Evolutionary conservation across 1,140 invertebrate genomes (phyloP), one percentile per base, ranked within the genome.

Genomic region (Penaeus vannamei): DNA sequence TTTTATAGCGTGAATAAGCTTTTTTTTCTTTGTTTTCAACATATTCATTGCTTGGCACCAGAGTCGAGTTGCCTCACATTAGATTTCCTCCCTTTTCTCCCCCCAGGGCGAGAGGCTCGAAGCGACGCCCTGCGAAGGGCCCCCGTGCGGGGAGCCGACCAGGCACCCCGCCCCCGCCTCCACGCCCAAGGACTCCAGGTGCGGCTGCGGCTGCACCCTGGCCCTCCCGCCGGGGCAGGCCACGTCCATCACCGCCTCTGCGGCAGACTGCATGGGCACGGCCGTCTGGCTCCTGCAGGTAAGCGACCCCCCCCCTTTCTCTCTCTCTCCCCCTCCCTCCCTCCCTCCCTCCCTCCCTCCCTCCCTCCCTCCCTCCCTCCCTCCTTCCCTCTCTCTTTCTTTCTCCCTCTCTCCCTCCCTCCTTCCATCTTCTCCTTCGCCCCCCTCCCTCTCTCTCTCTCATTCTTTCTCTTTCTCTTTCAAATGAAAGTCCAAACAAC

Each of bases 241-340:
- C 59, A 20, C 60, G 17, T 79, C 82, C 82, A 85, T 89, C 82
- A 76, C 82, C 17, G 87, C 87, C 32, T 89, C 87, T 19, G 87
- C 87, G 14, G 87, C 87, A 23, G 82, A 76, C 23, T 89, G 87
- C 36, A 53, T 26, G 2, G 87, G 87, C 29, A 89, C 87, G 8
- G 82, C 87, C 36, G 72, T 85, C 10, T 89, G 87, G 87, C 19
- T 84, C 2, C 59, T 89, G 17, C 82, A 89, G 87, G 87, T 89
- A 7, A 53, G 42, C 32, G 19, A 22, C 32, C 23, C 46, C 29
- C 20, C 17, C 10, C 23, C 36, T 83, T 2, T 61, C 61, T 32
- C 62, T 62, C 59, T 32, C 12, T 12, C 32, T 26, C 23, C 20
- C 19, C 20, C 26, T 20, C 42, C 36, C 22, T 61, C 26, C 4